Base-by-base conservation (phyloP, 1,140 invertebrate species). In the Mercenaria mercenaria region DNA sequence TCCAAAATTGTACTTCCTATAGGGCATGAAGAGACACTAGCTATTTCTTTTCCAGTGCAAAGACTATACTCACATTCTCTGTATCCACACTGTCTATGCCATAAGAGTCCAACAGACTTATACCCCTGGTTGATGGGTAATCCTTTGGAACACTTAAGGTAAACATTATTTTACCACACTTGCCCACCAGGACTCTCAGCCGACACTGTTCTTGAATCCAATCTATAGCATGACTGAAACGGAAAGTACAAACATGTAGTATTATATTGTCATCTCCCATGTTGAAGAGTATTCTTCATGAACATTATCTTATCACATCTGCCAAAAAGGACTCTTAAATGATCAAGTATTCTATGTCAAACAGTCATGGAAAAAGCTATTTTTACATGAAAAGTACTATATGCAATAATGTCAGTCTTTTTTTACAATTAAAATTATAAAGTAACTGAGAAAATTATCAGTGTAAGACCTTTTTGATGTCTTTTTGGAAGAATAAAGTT, bases 201-300 rank as follows among this genome's bases (percentile, higher is more conserved):
- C 59, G 39, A 29, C 41, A 72, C 61, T 88, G 47, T 23, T 88
- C 61, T 41, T 79, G 86, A 37, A 88, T 88, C 86, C 86, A 88
- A 50, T 88, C 86, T 32, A 88, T 81, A 13, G 74, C 86, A 72
- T 88, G 86, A 26, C 74, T 88, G 64, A 72, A 72, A 84, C 20
- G 47, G 41, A 13, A 11, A 43, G 23, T 43, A 47, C 3, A 47
- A 77, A 77, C 43, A n/a, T n/a, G n/a, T n/a, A n/a, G n/a, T n/a
- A n/a, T n/a, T n/a, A n/a, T n/a, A n/a, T n/a, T n/a, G n/a, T n/a
- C 26, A 32, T 67, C n/a, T n/a, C n/a, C n/a, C n/a, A n/a, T n/a
- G n/a, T 10, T 67, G 11, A 26, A 67, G 29, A 26, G 11, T 67
- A 67, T 26, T 67, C 11, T 10, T 67, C 29, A 67, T 67, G 8